These are phyloP conservation scores for Amphibalanus amphitrite DNA, from an alignment of 1,140 invertebrate genomes.

Conservation along the genomic window DNA sequence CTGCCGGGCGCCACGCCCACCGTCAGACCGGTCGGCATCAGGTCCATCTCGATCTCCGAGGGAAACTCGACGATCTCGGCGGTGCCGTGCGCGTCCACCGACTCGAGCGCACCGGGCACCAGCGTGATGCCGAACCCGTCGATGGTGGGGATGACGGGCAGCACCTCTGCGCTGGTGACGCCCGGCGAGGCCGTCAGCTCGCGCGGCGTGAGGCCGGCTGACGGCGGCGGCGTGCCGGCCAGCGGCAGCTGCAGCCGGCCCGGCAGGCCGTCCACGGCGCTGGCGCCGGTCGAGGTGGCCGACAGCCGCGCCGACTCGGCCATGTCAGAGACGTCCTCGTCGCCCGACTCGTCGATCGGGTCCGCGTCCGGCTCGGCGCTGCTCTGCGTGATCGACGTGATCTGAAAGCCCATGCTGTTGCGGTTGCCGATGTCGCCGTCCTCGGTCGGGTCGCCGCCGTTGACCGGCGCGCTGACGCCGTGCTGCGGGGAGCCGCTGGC, in stretches of 20 bases:
- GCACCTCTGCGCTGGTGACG: neutral
- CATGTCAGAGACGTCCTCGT: neutral
- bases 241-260: neutral
- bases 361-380: neutral
- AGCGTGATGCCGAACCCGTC: conserved; percentile 5
- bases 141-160: conserved; percentile 3
- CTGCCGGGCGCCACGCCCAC: too few species aligned
- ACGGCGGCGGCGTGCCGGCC: neutral
- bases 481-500: neutral
- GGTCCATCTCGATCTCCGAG: neutral
- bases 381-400: conserved; percentile 4
- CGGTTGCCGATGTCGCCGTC: neutral
- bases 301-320: neutral
- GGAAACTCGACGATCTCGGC: neutral
- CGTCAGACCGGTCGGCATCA: neutral
- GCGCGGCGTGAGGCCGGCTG: neutral
- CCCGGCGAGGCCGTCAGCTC: neutral
- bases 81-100: neutral
- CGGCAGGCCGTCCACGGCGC: neutral
- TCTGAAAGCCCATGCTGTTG: conserved; percentile 6
- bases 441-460: neutral
- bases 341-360: conserved; percentile 2
- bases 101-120: neutral
- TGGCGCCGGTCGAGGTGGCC: neutral
- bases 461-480: neutral